These are phyloP conservation scores for Hemicordylus capensis DNA, from an alignment of 2,113 vertebrate species.

Conservation along the genomic window DNA sequence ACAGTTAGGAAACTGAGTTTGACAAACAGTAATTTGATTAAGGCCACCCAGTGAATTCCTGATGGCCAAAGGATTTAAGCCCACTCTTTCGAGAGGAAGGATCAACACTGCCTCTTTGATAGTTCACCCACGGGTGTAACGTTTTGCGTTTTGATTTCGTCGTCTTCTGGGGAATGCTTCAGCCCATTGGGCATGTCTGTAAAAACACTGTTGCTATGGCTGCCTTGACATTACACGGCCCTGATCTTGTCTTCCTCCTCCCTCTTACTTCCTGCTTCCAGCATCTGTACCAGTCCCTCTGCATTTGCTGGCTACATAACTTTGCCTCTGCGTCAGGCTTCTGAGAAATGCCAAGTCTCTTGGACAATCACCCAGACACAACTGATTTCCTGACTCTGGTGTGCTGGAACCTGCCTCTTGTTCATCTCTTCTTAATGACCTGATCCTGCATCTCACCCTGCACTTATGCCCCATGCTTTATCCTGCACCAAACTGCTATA, in stretches of 20 bases:
- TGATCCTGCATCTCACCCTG: background rate
- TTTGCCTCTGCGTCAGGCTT: too few relatives aligned
- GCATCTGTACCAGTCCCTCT: background rate
- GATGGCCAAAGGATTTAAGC: background rate
- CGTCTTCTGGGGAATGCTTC: background rate
- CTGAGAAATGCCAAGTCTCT: background rate
- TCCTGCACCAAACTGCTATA: background rate
- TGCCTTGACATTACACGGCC: background rate
- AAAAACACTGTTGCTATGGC: background rate
- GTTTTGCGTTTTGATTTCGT: background rate
- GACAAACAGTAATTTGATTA: background rate
- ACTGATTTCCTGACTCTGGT: background rate
- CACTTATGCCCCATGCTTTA: background rate
- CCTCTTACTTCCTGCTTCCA: background rate
- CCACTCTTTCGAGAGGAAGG: background rate
- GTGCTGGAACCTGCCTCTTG: background rate
- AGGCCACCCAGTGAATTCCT: background rate
- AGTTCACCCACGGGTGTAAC: background rate
- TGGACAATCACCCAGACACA: background rate
- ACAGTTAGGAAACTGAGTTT: background rate
- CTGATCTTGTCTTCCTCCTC: background rate
- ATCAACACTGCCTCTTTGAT: background rate
- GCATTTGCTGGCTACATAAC: background rate
- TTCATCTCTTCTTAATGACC: background rate
- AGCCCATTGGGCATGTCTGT: background rate